Conservation (phyloP, 2,113 vertebrate species). For the Osmerus eperlanus region DNA sequence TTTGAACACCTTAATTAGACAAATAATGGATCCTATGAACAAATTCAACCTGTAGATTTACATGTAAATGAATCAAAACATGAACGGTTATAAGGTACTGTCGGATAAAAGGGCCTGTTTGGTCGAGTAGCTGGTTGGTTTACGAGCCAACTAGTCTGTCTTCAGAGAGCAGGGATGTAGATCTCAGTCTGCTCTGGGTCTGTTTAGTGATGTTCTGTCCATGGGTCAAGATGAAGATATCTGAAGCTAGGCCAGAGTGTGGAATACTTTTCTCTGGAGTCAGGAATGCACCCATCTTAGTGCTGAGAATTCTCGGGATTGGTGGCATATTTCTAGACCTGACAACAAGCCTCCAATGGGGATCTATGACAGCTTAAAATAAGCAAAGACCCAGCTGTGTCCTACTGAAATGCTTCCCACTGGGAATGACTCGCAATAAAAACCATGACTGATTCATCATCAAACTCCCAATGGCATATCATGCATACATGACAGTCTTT, state of each 20-base stretch:
- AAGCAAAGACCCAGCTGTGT: slow-evolving; percentile 48
- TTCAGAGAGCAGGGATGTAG: too few species aligned
- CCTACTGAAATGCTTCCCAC: slow-evolving; percentile 20
- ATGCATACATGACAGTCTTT: too few species aligned
- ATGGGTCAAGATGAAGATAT: too few species aligned
- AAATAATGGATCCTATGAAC: background rate
- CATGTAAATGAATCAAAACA: background rate
- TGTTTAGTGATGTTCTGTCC: too few species aligned
- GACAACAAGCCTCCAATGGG: background rate
- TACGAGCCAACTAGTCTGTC: too few species aligned
- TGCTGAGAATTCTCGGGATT: background rate
- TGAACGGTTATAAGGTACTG: background rate
- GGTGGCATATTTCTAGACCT: slow-evolving; percentile 1
- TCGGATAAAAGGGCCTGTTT: too few species aligned
- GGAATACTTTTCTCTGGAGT: too few species aligned
- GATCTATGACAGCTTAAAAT: slow-evolving; percentile 51
- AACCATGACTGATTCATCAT: background rate
- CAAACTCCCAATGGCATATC: background rate
- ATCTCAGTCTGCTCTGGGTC: too few species aligned
- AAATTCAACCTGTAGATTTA: background rate
- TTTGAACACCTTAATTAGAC: background rate
- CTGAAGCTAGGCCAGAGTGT: too few species aligned
- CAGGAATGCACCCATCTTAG: too few species aligned
- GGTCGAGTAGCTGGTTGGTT: too few species aligned
- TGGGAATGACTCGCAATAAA: background rate